phyloP scores from a whole-genome alignment of 2,797 vertebrate species.

The Phrynocephalus forsythii region DNA sequence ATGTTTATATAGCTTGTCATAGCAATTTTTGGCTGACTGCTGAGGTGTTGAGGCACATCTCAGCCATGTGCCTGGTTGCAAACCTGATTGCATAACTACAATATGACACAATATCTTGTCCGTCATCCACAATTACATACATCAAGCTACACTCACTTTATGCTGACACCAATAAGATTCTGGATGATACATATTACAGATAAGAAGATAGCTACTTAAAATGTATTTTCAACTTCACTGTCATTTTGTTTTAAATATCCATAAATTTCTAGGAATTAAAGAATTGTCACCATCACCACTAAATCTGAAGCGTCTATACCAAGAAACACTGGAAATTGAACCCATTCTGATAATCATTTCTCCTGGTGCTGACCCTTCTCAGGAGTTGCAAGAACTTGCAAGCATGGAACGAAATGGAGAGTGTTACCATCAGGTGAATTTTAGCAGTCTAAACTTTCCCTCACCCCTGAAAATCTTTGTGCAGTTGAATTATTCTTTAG shows the following conservation, averaged over 20 bases:
- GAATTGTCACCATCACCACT: conserved; percentile 92
- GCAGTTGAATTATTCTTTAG: not conserved
- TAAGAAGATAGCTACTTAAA: not conserved
- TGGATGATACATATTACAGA: not conserved
- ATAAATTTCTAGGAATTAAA: conserved; percentile 84
- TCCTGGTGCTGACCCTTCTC: conserved; percentile 96
- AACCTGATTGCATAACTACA: no score
- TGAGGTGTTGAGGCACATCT: no score
- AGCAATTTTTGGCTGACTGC: no score
- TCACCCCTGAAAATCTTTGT: not conserved
- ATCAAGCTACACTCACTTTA: no score
- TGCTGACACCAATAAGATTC: no score
- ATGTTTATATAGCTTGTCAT: no score
- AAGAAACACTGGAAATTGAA: conserved; percentile 91
- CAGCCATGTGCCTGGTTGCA: not conserved
- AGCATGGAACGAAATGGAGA: conserved; percentile 84
- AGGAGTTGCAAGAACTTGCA: conserved; percentile 94
- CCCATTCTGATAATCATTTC: conserved; percentile 96
- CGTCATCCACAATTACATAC: no score
- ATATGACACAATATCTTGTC: no score
- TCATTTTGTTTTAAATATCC: conserved; percentile 51
- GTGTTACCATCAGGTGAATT: conserved; percentile 90
- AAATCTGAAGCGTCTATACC: conserved; percentile 90
- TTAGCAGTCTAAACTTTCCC: not conserved
- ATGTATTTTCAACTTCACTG: not conserved